These are phyloP conservation scores for Ceratosolen solmsi DNA, from an alignment of 1,140 invertebrate genomes.

Conservation along the genomic window DNA sequence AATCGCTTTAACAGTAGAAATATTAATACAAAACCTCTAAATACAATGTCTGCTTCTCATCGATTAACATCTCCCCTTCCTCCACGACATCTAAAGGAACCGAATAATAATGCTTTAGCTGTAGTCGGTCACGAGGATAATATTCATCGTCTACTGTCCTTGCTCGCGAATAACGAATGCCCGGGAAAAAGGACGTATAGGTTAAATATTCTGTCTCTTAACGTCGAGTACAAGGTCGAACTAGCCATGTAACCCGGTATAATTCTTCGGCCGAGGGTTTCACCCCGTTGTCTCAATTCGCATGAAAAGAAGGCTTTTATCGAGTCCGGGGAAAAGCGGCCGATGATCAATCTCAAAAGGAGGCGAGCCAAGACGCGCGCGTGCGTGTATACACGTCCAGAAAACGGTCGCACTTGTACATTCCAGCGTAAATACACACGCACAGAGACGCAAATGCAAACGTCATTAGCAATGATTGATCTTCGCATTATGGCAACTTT, in stretches of 20 bases:
- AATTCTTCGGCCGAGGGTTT: not conserved
- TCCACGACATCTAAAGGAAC: not conserved
- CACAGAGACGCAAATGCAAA: not conserved
- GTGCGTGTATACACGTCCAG: too few relatives aligned
- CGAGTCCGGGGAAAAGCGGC: not conserved
- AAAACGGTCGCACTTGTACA: too few relatives aligned
- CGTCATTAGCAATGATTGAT: conserved; percentile 38
- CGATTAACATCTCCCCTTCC: not conserved
- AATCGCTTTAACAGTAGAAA: not conserved
- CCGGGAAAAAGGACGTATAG: not conserved
- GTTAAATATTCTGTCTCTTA: not conserved
- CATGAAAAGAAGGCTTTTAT: conserved; percentile 11
- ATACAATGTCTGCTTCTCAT: not conserved
- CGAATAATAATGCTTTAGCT: not conserved
- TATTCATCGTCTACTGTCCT: not conserved
- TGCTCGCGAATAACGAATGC: conserved; percentile 19
- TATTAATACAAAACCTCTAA: not conserved
- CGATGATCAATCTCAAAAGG: conserved; percentile 34
- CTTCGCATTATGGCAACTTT: too few relatives aligned
- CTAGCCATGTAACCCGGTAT: not conserved
- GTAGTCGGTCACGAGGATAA: conserved; percentile 18
- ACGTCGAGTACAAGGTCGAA: not conserved
- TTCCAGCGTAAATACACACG: too few relatives aligned
- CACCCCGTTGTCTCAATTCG: not conserved
- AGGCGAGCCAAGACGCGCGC: not conserved